Percentiles rank a stretch among this genome's conserved stretches.
Conservation (phyloP, 2,888 invertebrate genomes). For the Hydrotaea diabolus region DNA sequence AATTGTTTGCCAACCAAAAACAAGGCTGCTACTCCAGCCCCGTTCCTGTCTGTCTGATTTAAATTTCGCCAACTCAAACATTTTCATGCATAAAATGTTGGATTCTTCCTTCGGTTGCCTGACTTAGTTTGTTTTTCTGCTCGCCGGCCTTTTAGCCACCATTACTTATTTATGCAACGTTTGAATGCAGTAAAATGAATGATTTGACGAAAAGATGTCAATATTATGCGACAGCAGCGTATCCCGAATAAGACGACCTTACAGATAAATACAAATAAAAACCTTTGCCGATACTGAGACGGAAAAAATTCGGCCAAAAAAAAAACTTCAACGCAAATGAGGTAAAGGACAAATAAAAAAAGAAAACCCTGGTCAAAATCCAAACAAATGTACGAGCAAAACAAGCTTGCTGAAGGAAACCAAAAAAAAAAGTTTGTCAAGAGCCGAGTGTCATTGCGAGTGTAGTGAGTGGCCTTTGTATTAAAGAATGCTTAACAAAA, state of each 20-base stretch:
- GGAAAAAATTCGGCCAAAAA: too few species aligned
- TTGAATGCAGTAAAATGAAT: slow-evolving; percentile 78
- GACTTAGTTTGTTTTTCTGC: not conserved
- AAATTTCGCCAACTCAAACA: slow-evolving; percentile 56
- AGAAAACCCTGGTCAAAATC: too few species aligned
- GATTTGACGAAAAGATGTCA: slow-evolving; percentile 80
- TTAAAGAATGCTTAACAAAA: slow-evolving; percentile 51
- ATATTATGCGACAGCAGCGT: slow-evolving; percentile 58
- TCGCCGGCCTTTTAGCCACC: not conserved
- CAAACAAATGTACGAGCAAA: not conserved
- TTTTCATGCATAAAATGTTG: slow-evolving; percentile 53
- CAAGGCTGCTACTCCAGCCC: not conserved
- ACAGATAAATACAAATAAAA: not conserved
- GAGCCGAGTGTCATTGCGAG: not conserved
- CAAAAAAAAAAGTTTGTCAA: not conserved
- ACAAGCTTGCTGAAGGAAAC: not conserved
- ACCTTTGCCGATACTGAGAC: too few species aligned
- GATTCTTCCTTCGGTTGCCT: not conserved
- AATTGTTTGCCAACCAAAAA: not conserved
- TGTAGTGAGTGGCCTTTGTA: slow-evolving; percentile 4
- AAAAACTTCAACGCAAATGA: slow-evolving; percentile 60
- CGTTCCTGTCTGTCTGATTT: slow-evolving; percentile 63
- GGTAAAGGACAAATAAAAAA: slow-evolving; percentile 15
- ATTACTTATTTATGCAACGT: slow-evolving; percentile 74
- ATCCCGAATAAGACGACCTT: slow-evolving; percentile 24